Evolutionary conservation across 1,140 invertebrate species (phyloP).

Genomic region (Thrips palmi): DNA sequence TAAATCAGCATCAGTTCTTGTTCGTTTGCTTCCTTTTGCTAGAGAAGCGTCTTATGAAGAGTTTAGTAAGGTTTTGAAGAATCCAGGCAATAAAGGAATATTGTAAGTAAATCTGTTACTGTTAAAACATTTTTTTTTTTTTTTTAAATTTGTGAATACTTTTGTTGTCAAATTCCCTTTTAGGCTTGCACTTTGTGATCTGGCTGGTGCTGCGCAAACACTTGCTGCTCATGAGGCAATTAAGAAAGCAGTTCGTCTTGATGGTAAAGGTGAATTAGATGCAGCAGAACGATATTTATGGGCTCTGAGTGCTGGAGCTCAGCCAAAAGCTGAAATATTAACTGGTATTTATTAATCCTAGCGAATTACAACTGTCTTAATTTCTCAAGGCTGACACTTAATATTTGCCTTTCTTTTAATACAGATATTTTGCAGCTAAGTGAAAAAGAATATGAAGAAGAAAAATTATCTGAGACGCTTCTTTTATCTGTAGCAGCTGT

Average conservation of each 20-base stretch:
- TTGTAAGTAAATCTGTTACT: conserved; percentile 24
- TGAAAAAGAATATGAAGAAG: conserved; percentile 17
- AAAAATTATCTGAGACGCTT: conserved; percentile 19
- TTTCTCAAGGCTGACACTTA: conserved; percentile 4
- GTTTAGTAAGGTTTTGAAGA: conserved; percentile 36
- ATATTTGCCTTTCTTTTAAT: conserved; percentile 9
- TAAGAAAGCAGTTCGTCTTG: conserved; percentile 39
- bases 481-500: conserved; percentile 18
- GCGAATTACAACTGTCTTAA: background rate
- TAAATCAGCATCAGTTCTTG: conserved; percentile 39
- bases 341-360: conserved; percentile 23
- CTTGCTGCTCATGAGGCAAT: conserved; percentile 42
- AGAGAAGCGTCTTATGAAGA: conserved; percentile 34
- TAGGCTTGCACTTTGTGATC: conserved; percentile 44
- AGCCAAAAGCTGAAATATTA: conserved; percentile 34
- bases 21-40: conserved; percentile 37
- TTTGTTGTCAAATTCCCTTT: conserved; percentile 13
- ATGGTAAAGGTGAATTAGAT: conserved; percentile 31
- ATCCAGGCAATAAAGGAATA: conserved; percentile 28
- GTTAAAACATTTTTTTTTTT: conserved; percentile 1
- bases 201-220: conserved; percentile 49
- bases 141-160: conserved; percentile 2
- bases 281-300: conserved; percentile 53
- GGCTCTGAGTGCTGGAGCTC: conserved; percentile 40
- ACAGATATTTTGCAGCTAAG: conserved; percentile 20